Conservation (phyloP, 2,113 vertebrate species). For the Pelusios castaneus region DNA sequence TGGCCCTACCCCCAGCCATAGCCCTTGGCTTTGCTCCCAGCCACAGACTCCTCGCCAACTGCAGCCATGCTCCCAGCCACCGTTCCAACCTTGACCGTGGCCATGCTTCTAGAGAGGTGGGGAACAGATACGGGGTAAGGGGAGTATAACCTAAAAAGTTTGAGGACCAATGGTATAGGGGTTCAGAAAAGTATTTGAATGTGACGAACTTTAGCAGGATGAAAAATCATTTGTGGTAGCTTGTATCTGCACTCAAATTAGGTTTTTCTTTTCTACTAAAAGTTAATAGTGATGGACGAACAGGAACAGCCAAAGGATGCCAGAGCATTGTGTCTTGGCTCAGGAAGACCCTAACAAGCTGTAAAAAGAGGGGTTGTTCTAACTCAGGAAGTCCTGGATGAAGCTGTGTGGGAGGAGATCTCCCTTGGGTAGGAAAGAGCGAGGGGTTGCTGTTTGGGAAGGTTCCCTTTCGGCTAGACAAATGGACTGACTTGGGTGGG, state of each 20-base stretch:
- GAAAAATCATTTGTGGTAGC: not conserved
- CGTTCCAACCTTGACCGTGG: too few relatives aligned
- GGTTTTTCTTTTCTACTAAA: constrained; percentile 35
- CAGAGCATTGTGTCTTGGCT: not conserved
- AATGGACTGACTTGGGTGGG: not conserved
- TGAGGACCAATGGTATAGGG: not conserved
- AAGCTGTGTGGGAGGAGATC: not conserved
- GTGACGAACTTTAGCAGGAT: not conserved
- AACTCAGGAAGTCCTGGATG: not conserved
- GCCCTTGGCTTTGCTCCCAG: too few relatives aligned
- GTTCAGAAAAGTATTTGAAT: not conserved
- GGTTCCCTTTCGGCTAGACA: not conserved
- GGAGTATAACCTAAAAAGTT: too few relatives aligned
- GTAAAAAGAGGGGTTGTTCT: not conserved
- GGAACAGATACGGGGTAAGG: too few relatives aligned
- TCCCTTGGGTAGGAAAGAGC: not conserved
- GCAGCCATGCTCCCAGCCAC: too few relatives aligned
- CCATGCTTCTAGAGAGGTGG: too few relatives aligned
- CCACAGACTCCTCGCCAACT: too few relatives aligned
- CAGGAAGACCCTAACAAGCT: not conserved
- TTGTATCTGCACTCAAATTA: constrained; percentile 30
- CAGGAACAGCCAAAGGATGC: not conserved
- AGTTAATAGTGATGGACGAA: not conserved
- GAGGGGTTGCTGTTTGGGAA: not conserved
- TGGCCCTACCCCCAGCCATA: too few relatives aligned